Evolutionary conservation across 2,888 invertebrate species (phyloP).

Genomic region (Drosophila lutescens): DNA sequence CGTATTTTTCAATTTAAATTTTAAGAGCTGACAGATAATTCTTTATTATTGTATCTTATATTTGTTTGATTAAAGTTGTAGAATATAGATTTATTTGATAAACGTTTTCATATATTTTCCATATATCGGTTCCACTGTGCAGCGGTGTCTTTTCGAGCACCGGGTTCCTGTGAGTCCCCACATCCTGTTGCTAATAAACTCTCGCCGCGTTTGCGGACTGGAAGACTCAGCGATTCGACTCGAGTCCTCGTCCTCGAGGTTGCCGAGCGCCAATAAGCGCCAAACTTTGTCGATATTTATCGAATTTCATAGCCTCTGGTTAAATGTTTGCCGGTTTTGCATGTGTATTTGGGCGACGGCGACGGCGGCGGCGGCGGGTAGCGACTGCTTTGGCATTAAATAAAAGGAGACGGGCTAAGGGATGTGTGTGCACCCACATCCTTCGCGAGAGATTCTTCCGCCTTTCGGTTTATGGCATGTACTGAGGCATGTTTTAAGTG

Average conservation of each 20-base stretch:
- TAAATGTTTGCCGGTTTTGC: slow-evolving; percentile 72
- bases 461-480: slow-evolving; percentile 80
- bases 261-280: slow-evolving; percentile 45
- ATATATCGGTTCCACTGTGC: slow-evolving; percentile 13
- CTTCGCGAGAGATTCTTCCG: slow-evolving; percentile 43
- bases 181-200: slow-evolving; percentile 77
- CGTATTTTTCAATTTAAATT: too few species aligned
- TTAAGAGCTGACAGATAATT: too few species aligned
- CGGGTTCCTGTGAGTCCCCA: slow-evolving; percentile 26
- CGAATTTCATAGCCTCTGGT: slow-evolving; percentile 78
- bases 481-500: slow-evolving; percentile 83
- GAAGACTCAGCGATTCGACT: slow-evolving; percentile 21
- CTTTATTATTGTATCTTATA: neutral
- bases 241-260: slow-evolving; percentile 22
- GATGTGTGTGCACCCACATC: slow-evolving; percentile 30
- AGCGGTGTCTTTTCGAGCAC: slow-evolving; percentile 23
- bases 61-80: neutral
- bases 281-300: slow-evolving; percentile 78
- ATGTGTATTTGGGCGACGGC: slow-evolving; percentile 33
- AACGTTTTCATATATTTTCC: too few species aligned
- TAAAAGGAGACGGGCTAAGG: slow-evolving; percentile 25
- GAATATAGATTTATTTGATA: too few species aligned
- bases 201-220: slow-evolving; percentile 37
- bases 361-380: slow-evolving; percentile 20
- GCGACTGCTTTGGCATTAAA: slow-evolving; percentile 40